Conservation (phyloP, 2,797 vertebrate species). For the Malacoraja senta region DNA sequence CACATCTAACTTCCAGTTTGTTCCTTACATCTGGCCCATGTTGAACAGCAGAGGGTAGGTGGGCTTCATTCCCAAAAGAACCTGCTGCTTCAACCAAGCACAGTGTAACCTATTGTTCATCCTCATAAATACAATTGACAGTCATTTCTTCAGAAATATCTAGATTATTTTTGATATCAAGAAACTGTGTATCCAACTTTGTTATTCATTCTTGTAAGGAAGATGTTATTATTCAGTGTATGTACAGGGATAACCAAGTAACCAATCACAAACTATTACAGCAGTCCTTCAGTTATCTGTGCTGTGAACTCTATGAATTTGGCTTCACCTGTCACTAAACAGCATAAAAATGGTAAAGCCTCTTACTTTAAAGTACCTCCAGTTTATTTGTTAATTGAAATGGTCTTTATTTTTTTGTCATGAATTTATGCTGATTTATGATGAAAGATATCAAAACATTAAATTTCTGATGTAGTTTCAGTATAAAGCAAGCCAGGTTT, state of each 20-base stretch:
- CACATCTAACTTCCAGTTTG: no score
- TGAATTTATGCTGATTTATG: neutral
- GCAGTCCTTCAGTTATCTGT: conserved; percentile 17
- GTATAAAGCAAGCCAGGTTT: neutral
- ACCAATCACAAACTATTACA: neutral
- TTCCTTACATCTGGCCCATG: no score
- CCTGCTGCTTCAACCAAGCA: no score
- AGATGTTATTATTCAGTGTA: neutral
- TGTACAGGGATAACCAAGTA: neutral
- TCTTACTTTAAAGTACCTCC: neutral
- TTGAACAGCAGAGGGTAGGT: no score
- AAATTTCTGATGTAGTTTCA: neutral
- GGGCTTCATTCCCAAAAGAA: no score
- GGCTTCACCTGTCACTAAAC: neutral
- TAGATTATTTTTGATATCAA: neutral
- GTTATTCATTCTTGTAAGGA: neutral
- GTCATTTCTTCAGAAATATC: neutral
- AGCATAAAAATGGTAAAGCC: neutral
- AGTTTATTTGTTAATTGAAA: neutral
- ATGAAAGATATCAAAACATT: neutral
- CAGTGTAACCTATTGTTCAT: no score
- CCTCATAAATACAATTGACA: neutral
- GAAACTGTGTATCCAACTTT: neutral
- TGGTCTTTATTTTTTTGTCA: neutral
- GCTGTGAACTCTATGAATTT: neutral